These are phyloP conservation scores for Phyto melanocephala DNA, from an alignment of 2,888 invertebrate species.

Conservation along the genomic window DNA sequence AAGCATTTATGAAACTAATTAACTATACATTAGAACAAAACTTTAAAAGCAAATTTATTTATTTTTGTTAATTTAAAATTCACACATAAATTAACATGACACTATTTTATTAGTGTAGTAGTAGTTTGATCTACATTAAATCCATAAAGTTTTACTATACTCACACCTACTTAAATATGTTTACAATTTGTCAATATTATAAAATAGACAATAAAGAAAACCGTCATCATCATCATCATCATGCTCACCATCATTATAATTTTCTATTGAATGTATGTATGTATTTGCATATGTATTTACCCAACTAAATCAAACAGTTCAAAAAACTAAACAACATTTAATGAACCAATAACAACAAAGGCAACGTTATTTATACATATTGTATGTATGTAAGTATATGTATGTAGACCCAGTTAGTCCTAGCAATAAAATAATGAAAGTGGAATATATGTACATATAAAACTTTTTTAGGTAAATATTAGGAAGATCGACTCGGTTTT, in stretches of 20 bases:
- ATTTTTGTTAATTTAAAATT: background rate
- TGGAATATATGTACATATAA: slow-evolving; percentile 2
- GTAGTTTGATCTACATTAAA: background rate
- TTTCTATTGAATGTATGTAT: no score
- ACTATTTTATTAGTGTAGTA: no score
- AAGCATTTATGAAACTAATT: background rate
- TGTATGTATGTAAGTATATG: no score
- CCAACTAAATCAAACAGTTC: slow-evolving; percentile 23
- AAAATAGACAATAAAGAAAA: slow-evolving; percentile 1
- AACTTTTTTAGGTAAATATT: slow-evolving; percentile 43
- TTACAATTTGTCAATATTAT: slow-evolving; percentile 19
- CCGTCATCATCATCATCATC: background rate
- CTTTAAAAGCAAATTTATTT: slow-evolving; percentile 7
- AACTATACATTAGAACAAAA: background rate
- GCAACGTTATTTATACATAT: no score
- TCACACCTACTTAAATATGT: background rate
- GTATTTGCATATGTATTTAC: slow-evolving; percentile 1
- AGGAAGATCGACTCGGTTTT: no score
- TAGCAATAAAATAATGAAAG: slow-evolving; percentile 2
- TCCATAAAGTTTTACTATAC: background rate
- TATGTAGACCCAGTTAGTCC: slow-evolving; percentile 26
- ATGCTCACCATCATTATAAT: no score
- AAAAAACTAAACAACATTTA: slow-evolving; percentile 41
- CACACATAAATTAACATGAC: background rate
- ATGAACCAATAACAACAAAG: slow-evolving; percentile 14